A percentile compares a stretch with the other conserved stretches of the same genome.
Conservation (phyloP, 1,140 invertebrate genomes). For the Metaphire vulgaris region DNA sequence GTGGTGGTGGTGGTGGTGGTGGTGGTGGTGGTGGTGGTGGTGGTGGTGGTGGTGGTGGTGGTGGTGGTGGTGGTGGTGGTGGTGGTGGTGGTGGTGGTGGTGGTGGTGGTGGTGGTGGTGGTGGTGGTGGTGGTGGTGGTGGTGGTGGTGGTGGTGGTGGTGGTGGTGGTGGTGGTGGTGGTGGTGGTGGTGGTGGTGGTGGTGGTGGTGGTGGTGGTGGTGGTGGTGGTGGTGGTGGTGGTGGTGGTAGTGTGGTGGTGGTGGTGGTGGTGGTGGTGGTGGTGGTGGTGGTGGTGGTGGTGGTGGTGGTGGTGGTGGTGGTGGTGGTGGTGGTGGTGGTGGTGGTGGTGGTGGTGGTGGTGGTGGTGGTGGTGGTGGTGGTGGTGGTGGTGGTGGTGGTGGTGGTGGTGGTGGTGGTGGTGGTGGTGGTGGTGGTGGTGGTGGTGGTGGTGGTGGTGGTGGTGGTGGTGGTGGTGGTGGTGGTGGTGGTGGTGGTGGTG, state of each 20-base stretch:
- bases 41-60: constrained; percentile 12
- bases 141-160: constrained; percentile 12
- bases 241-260: background rate
- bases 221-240: constrained; percentile 12
- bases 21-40: constrained; percentile 10
- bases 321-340: constrained; percentile 11
- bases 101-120: constrained; percentile 12
- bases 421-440: constrained; percentile 12
- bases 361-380: constrained; percentile 12
- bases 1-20: constrained; percentile 14
- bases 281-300: constrained; percentile 12
- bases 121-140: constrained; percentile 14
- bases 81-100: constrained; percentile 9
- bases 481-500: constrained; percentile 12
- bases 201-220: constrained; percentile 12
- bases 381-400: constrained; percentile 14
- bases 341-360: constrained; percentile 12
- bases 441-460: constrained; percentile 14
- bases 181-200: constrained; percentile 14
- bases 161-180: constrained; percentile 12
- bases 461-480: constrained; percentile 12
- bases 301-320: constrained; percentile 12
- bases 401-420: constrained; percentile 12
- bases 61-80: constrained; percentile 14
- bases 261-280: constrained; percentile 5